These are phyloP conservation scores for Crenuchus spilurus DNA, from an alignment of 2,797 vertebrate genomes.

Conservation along the genomic window DNA sequence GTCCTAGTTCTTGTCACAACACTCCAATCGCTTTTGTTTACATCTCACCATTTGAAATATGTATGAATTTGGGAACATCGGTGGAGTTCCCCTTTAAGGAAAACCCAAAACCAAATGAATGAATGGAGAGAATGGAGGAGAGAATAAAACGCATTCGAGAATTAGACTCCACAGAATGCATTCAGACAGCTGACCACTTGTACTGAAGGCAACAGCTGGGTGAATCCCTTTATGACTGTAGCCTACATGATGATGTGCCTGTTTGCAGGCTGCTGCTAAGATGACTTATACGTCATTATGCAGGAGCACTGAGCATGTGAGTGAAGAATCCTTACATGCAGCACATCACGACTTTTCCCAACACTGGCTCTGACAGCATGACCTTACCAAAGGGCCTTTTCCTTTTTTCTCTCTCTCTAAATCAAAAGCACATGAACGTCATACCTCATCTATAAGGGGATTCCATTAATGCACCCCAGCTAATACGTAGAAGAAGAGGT, in stretches of 20 bases:
- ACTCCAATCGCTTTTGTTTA: too few species aligned
- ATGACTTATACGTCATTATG: constrained; percentile 6
- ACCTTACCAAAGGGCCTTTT: neutral
- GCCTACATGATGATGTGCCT: constrained; percentile 10
- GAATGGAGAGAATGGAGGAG: neutral
- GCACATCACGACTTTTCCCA: constrained; percentile 25
- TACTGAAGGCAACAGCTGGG: constrained; percentile 32
- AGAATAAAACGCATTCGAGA: neutral
- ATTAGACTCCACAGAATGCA: neutral
- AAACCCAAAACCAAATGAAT: neutral
- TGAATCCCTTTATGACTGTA: constrained; percentile 13
- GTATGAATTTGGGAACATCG: too few species aligned
- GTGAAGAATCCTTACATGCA: neutral
- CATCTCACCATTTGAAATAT: too few species aligned
- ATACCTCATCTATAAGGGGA: constrained; percentile 3
- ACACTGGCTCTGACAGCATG: neutral
- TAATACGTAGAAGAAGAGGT: neutral
- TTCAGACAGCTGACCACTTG: neutral
- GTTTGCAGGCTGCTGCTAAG: constrained; percentile 18
- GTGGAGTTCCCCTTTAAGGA: too few species aligned
- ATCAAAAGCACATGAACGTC: neutral
- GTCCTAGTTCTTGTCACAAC: too few species aligned
- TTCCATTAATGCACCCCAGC: constrained; percentile 8
- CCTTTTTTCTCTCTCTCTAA: neutral
- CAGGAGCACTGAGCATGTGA: constrained; percentile 7